Evolutionary conservation across 2,113 vertebrate species (phyloP).

Genomic region (Alces alces): DNA sequence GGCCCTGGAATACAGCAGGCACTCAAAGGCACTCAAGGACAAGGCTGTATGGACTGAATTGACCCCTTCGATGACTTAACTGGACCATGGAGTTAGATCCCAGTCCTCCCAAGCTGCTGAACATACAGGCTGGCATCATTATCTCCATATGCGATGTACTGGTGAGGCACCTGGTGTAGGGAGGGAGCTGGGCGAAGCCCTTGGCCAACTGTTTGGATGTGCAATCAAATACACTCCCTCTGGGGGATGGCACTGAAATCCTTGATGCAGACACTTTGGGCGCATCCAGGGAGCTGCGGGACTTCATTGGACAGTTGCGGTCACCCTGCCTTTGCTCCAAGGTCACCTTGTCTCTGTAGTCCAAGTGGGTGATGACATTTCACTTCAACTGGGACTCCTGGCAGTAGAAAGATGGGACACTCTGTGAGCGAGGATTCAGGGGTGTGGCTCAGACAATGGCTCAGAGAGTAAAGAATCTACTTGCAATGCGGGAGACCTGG

Average conservation of each 20-base stretch:
- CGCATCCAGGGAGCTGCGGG: neutral
- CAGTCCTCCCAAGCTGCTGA: neutral
- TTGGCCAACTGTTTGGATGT: neutral
- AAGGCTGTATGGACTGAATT: neutral
- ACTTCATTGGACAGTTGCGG: fast-evolving
- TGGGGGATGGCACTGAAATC: neutral
- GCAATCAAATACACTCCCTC: neutral
- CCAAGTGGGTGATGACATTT: neutral
- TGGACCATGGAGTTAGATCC: neutral
- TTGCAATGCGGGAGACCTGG: neutral
- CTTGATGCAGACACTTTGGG: neutral
- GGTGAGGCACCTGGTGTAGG: neutral
- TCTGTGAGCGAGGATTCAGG: neutral
- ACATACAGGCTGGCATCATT: neutral
- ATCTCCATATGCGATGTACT: neutral
- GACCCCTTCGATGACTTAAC: neutral
- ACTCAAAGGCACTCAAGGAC: neutral
- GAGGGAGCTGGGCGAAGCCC: neutral
- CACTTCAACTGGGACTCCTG: neutral
- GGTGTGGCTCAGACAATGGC: neutral
- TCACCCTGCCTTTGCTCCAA: neutral
- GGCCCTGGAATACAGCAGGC: neutral
- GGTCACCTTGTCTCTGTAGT: neutral
- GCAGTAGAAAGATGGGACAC: neutral
- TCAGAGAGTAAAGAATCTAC: neutral